Conservation (phyloP, 1,140 invertebrate species). For the Platorchestia sp. region DNA sequence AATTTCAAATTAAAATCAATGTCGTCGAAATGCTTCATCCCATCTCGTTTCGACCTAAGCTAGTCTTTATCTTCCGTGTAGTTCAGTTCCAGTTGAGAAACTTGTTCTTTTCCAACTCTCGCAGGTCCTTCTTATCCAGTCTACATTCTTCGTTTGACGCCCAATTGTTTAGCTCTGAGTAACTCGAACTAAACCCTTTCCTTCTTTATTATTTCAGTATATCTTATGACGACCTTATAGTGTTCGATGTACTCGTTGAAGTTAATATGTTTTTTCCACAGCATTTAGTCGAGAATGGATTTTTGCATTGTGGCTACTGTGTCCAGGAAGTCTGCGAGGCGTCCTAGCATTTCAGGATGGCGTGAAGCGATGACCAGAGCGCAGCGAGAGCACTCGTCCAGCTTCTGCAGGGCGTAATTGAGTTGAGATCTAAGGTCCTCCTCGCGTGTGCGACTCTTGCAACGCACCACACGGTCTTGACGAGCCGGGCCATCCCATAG, state of each 20-base stretch:
- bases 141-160: not conserved
- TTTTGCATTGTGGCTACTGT: not conserved
- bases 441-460: not conserved
- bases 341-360: not conserved
- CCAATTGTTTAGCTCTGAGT: not conserved
- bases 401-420: constrained; percentile 22
- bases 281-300: not conserved
- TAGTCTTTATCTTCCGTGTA: not conserved
- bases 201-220: not conserved
- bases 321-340: constrained; percentile 15
- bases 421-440: constrained; percentile 30
- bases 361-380: not conserved
- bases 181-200: not conserved
- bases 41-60: not conserved
- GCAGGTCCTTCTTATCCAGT: not conserved
- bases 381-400: not conserved
- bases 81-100: not conserved
- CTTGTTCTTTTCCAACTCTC: not conserved
- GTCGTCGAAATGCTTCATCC: not conserved
- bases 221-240: not conserved
- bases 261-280: not conserved
- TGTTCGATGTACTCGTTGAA: not conserved
- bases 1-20: not conserved
- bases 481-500: not conserved
- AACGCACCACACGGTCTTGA: not conserved